A percentile compares a stretch with the other conserved stretches of the same genome.
These are phyloP conservation scores for Venusia cambrica DNA, from an alignment of 2,888 invertebrate genomes.

Conservation along the genomic window DNA sequence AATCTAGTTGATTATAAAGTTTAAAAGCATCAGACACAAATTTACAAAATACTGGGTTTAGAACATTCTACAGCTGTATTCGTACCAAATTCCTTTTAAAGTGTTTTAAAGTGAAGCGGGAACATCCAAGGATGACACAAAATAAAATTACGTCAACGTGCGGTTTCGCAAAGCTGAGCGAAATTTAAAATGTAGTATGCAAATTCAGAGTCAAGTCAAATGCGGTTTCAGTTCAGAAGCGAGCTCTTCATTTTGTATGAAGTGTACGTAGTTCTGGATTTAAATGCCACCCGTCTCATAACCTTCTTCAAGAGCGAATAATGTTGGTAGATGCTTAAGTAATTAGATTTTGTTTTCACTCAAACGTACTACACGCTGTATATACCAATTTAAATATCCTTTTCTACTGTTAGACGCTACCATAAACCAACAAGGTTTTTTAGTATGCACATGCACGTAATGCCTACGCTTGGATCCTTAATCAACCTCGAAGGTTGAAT, in stretches of 20 bases:
- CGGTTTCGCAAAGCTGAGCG: constrained; percentile 27
- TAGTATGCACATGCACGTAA: too few species aligned
- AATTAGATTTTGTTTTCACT: too few species aligned
- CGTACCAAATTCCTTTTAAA: constrained; percentile 13
- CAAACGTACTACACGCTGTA: too few species aligned
- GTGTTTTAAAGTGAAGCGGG: constrained; percentile 22
- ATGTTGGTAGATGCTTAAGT: too few species aligned
- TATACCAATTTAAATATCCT: too few species aligned
- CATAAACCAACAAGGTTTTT: too few species aligned
- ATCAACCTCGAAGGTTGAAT: too few species aligned
- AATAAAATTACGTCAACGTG: constrained; percentile 30
- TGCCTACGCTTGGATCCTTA: too few species aligned
- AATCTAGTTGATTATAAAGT: too few species aligned
- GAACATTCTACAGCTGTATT: constrained; percentile 15
- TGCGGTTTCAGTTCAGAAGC: constrained; percentile 18
- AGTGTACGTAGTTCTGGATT: constrained; percentile 5
- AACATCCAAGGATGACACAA: constrained; percentile 25
- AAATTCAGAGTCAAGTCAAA: constrained; percentile 37
- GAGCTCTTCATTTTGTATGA: constrained; percentile 18
- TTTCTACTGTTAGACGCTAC: too few species aligned
- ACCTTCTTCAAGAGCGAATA: too few species aligned
- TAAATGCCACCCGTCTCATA: constrained; percentile 11
- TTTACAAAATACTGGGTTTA: constrained; percentile 6
- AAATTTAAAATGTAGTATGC: constrained; percentile 45
- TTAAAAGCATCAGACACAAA: constrained; percentile 10